phyloP scores from a whole-genome alignment of 2,113 vertebrate genomes.

The Lontra canadensis region DNA sequence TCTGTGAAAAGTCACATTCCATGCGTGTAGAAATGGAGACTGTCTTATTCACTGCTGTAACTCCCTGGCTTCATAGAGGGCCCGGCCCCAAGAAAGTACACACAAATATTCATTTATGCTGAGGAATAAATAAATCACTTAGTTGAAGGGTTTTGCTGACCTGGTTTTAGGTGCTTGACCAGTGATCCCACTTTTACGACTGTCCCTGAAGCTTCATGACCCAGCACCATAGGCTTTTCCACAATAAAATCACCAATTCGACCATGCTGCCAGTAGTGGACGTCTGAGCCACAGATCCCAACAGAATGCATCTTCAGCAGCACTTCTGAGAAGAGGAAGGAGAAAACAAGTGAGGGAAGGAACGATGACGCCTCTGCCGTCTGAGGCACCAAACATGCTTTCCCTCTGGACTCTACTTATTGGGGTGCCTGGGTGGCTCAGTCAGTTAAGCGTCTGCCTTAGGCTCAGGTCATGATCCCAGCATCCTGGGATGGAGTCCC shows the following conservation, averaged over 20 bases:
- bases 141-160: constrained; percentile 72
- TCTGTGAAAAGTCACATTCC: neutral
- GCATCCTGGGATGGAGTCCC: neutral
- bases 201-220: constrained; percentile 94
- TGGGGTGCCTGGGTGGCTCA: neutral
- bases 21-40: neutral
- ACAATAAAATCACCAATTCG: constrained; percentile 92
- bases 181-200: constrained; percentile 91
- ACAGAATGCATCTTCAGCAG: constrained; percentile 96
- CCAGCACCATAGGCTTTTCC: constrained; percentile 93
- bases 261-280: constrained; percentile 96
- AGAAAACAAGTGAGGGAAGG: constrained; percentile 12
- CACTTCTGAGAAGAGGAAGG: constrained; percentile 87
- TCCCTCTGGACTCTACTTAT: neutral
- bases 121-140: neutral
- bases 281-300: constrained; percentile 96
- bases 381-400: neutral
- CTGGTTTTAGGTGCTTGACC: constrained; percentile 91
- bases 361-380: neutral
- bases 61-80: neutral
- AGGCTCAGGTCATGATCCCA: neutral
- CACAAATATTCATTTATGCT: neutral
- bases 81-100: neutral
- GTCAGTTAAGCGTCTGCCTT: neutral
- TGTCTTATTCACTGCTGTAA: neutral